phyloP scores from a whole-genome alignment of 23 tunicate species.

The Diplosoma virens region DNA sequence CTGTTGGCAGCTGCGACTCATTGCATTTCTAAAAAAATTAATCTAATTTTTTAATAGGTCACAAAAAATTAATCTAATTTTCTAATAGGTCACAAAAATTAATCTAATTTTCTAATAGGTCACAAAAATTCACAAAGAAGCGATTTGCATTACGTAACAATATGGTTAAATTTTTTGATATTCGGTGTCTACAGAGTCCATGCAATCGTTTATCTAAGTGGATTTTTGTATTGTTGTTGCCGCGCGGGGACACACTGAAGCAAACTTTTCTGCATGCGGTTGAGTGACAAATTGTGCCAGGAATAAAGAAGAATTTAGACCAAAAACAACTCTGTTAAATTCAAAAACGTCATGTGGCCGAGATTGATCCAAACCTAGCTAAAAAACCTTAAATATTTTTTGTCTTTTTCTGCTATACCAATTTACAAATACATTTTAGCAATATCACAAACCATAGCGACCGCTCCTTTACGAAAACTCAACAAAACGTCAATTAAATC shows the following conservation, averaged over 20 bases:
- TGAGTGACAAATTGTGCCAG: constrained; percentile 3
- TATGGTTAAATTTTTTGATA: background rate
- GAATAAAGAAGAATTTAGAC: constrained; percentile 3
- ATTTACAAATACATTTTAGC: constrained; percentile 6
- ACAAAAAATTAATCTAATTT: too few relatives aligned
- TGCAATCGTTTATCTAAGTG: background rate
- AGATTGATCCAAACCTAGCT: background rate
- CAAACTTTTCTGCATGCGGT: background rate
- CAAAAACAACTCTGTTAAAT: constrained; percentile 1
- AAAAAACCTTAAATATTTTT: background rate
- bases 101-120: too few relatives aligned
- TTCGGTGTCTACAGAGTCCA: constrained; percentile 12
- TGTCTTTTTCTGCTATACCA: background rate
- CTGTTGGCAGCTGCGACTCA: too few relatives aligned
- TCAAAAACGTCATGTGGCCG: background rate
- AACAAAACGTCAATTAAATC: background rate
- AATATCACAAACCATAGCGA: background rate
- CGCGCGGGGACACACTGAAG: background rate
- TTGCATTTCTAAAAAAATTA: too few relatives aligned
- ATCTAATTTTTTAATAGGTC: too few relatives aligned
- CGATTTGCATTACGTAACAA: too few relatives aligned
- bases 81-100: too few relatives aligned
- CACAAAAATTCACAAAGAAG: too few relatives aligned
- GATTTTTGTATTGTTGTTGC: background rate
- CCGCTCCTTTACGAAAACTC: constrained; percentile 1